Base-by-base conservation (phyloP, 2,113 vertebrate genomes). In the Cyphomyrus plagiostoma region DNA sequence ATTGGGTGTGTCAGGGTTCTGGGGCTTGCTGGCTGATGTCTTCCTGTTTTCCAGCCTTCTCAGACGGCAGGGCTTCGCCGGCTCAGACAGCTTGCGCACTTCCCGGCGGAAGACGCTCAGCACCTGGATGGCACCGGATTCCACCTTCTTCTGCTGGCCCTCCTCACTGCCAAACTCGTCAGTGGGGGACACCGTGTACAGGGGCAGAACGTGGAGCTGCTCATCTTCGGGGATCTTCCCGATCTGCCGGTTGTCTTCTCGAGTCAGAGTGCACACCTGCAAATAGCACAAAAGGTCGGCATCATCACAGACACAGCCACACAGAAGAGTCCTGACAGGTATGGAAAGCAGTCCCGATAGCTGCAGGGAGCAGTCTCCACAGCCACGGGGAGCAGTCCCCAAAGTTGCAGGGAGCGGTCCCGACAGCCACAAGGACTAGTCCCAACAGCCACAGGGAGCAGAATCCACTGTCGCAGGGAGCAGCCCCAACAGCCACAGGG, bases 231-330 rank as follows among this genome's bases (percentile, higher is more conserved):
- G 97, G 86, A 96, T 96, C 88, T 96, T 96, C 89, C 97, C 97
- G 90, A 97, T 95, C 89, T 96, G 96, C 50, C 98, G 96, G 95
- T 99, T 99, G 94, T 99, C 98, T 95, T 99, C 97, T 91, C 96
- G 96, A 56, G 98, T 99, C 93, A 99, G 96, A 62, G 98, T 99
- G 92, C 98, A 98, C 39, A 99, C 98, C 98, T 99, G 92, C 91
- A 62, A 52, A 30, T 15, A 4, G 23, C 6, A 53, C 42, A 21
- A 84, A 23, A 58, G 30, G 48, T 11, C 11, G 15, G 30, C n/a
- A 52, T 35, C 50, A 53, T 19, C 62, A 26, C 62, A 30, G 62
- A 26, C 62, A 4, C 62, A n/a, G n/a, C 9, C 62, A 26, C 58
- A n/a, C 0, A 23, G 58, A 62, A n/a, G 21, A 62, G 58, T 62